Conservation (phyloP, 2,797 vertebrate genomes). For the Mastacembelus armatus region DNA sequence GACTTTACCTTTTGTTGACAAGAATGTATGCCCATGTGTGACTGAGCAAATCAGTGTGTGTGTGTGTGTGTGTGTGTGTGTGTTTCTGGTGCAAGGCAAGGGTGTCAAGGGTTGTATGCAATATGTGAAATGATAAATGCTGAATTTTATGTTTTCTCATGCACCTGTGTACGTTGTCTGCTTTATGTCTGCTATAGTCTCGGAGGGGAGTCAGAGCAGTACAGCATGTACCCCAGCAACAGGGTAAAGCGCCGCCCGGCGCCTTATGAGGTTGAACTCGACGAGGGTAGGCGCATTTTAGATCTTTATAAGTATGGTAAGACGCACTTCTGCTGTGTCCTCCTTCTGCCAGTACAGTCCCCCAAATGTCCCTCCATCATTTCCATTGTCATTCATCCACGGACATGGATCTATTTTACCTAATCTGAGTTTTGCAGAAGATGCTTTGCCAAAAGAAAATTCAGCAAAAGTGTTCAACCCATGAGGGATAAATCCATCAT, state of each 20-base stretch:
- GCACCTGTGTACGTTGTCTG: conserved; percentile 43
- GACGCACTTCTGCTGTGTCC: conserved; percentile 79
- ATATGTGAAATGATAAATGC: conserved; percentile 1
- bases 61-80: conserved; percentile 4
- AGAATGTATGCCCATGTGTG: conserved; percentile 11
- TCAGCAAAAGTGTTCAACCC: conserved; percentile 21
- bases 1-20: not conserved
- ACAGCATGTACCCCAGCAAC: conserved; percentile 92
- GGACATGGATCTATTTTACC: conserved; percentile 60
- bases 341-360: conserved; percentile 71
- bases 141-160: conserved; percentile 14
- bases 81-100: not conserved
- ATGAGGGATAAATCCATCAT: conserved; percentile 37
- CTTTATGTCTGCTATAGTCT: conserved; percentile 79
- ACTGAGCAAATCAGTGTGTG: not conserved
- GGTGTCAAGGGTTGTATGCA: not conserved
- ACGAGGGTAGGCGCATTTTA: conserved; percentile 89
- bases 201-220: conserved; percentile 92
- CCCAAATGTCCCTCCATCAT: conserved; percentile 56
- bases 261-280: conserved; percentile 95
- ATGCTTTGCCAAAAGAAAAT: conserved; percentile 40
- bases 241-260: conserved; percentile 93
- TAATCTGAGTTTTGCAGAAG: conserved; percentile 61
- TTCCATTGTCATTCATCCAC: conserved; percentile 71
- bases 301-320: conserved; percentile 85